Conservation (phyloP, 2,113 vertebrate genomes). For the Rostratula benghalensis region DNA sequence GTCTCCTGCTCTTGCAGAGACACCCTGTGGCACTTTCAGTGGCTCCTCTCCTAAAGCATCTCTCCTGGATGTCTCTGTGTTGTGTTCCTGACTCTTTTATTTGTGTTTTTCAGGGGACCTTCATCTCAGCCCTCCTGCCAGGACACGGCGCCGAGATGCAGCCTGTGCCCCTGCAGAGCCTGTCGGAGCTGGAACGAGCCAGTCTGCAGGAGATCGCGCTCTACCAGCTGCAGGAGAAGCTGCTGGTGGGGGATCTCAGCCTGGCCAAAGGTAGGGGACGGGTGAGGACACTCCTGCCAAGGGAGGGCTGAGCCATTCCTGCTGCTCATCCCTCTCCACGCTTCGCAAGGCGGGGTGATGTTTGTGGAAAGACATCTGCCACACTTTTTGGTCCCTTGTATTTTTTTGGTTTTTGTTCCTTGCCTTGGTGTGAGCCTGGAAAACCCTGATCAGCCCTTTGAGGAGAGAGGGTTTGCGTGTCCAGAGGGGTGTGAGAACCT, state of each 20-base stretch:
- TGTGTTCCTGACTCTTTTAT: background rate
- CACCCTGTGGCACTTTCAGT: background rate
- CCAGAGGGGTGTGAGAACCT: background rate
- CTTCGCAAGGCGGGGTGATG: accelerated
- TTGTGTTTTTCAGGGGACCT: background rate
- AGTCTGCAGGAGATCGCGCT: constrained; percentile 19
- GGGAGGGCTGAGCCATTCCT: accelerated
- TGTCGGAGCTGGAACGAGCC: constrained; percentile 54
- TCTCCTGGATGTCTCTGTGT: background rate
- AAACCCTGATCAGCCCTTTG: background rate
- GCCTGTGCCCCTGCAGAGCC: constrained; percentile 39
- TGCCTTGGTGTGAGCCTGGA: background rate
- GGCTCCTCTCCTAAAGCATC: background rate
- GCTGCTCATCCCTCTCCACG: accelerated
- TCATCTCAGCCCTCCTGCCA: background rate
- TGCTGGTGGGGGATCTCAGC: background rate
- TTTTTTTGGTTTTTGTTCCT: background rate
- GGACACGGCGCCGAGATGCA: background rate
- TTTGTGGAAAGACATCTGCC: background rate
- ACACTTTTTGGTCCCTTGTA: background rate
- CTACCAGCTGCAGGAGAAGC: constrained; percentile 32
- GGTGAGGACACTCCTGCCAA: background rate
- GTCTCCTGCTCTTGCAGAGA: background rate
- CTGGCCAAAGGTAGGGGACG: background rate
- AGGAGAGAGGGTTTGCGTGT: background rate